These are phyloP conservation scores for Chaitophorus viminalis DNA, from an alignment of 2,888 invertebrate species.

Conservation along the genomic window DNA sequence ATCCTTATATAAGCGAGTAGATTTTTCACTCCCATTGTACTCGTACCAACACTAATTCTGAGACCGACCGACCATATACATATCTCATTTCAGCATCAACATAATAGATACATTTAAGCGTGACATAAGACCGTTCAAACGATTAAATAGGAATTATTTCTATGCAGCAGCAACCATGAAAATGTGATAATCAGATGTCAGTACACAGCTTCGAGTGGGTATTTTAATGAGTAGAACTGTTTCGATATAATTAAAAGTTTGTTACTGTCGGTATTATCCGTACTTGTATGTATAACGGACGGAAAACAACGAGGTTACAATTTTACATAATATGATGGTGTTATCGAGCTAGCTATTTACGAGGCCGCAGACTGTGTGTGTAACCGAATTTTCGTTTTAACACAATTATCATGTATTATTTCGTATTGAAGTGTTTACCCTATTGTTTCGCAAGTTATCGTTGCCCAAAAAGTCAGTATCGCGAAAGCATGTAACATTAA, in stretches of 20 bases:
- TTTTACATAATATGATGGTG: background rate
- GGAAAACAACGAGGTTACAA: conserved; percentile 6
- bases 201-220: background rate
- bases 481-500: no score
- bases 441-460: background rate
- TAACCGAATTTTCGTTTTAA: background rate
- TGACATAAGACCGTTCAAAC: background rate
- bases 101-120: background rate
- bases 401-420: background rate
- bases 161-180: background rate
- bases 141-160: background rate
- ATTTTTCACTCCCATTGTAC: no score
- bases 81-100: no score
- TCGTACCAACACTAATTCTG: no score
- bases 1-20: no score
- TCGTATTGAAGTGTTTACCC: background rate
- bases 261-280: background rate
- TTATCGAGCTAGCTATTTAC: background rate
- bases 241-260: background rate
- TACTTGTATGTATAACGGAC: background rate
- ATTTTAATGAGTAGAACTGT: background rate
- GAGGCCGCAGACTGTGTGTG: background rate
- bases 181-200: background rate
- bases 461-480: background rate
- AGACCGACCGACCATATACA: no score